Evolutionary conservation across 2,113 vertebrate genomes (phyloP).

Genomic region (Myanophis thanlyinensis): DNA sequence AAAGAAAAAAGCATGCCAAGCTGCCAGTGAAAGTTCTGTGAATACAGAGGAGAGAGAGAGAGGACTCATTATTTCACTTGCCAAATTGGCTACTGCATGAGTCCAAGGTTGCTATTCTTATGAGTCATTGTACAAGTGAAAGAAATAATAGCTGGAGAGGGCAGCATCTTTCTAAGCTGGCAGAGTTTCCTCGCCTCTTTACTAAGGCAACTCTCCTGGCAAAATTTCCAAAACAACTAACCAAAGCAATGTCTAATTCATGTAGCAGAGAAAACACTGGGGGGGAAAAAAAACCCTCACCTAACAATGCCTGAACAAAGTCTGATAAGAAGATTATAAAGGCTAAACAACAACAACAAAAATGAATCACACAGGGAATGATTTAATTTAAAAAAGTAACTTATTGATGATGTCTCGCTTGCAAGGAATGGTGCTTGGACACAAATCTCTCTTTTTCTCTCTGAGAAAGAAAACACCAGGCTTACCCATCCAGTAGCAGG

Average conservation of each 20-base stretch:
- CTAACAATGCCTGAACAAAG: constrained; percentile 10
- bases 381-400: constrained; percentile 4
- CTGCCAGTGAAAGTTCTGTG: neutral
- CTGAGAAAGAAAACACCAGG: constrained; percentile 47
- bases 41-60: neutral
- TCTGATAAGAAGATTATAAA: neutral
- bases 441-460: constrained; percentile 9
- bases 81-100: neutral
- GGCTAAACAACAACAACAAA: constrained; percentile 2
- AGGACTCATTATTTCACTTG: neutral
- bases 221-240: constrained; percentile 22
- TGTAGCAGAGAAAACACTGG: neutral
- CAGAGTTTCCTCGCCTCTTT: constrained; percentile 10
- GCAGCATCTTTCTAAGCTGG: constrained; percentile 10
- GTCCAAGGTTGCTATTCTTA: neutral
- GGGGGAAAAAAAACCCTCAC: neutral
- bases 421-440: constrained; percentile 9
- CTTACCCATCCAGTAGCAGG: constrained; percentile 34
- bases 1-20: neutral
- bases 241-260: neutral
- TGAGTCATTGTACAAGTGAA: constrained; percentile 9
- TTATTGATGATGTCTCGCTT: neutral
- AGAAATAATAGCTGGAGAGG: constrained; percentile 4
- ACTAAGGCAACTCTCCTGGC: constrained; percentile 16
- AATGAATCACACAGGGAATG: neutral